These are phyloP conservation scores for Macaria notata DNA, from an alignment of 2,888 invertebrate genomes.

Conservation along the genomic window DNA sequence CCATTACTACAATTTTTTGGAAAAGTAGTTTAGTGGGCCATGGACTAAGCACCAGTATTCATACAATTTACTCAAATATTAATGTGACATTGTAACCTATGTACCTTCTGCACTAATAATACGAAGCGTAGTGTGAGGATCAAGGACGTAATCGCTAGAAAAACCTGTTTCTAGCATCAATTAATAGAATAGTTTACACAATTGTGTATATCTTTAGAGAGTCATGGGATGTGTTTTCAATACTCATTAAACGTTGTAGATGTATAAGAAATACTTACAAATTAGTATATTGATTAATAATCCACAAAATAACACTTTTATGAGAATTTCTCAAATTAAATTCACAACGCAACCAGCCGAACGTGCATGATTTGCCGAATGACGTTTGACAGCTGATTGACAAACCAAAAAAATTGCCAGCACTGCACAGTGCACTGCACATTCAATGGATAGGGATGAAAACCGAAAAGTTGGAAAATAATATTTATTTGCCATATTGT, in stretches of 20 bases:
- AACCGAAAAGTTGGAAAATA: slow-evolving; percentile 23
- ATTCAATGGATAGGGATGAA: slow-evolving; percentile 4
- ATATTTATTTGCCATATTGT: neutral
- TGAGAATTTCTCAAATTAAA: slow-evolving; percentile 38
- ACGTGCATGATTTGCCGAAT: slow-evolving; percentile 65
- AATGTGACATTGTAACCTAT: slow-evolving; percentile 17
- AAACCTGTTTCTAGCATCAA: slow-evolving; percentile 60
- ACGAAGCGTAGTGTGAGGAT: slow-evolving; percentile 48
- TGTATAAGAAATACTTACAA: slow-evolving; percentile 36
- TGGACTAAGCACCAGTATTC: slow-evolving; percentile 23
- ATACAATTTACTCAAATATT: slow-evolving; percentile 13
- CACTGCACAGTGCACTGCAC: slow-evolving; percentile 20
- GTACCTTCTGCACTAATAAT: slow-evolving; percentile 16
- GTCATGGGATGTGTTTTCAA: neutral
- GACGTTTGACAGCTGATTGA: slow-evolving; percentile 29
- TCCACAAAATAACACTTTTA: slow-evolving; percentile 32
- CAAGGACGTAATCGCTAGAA: slow-evolving; percentile 58
- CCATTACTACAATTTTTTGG: slow-evolving; percentile 30
- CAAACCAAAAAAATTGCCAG: slow-evolving; percentile 30
- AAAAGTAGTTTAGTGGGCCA: slow-evolving; percentile 49
- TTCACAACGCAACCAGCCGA: slow-evolving; percentile 45
- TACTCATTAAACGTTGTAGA: neutral
- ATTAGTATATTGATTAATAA: slow-evolving; percentile 33
- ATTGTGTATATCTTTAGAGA: neutral
- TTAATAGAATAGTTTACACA: slow-evolving; percentile 37